phyloP scores from a whole-genome alignment of 1,140 invertebrate species.

The Lordiphosa mommai region DNA sequence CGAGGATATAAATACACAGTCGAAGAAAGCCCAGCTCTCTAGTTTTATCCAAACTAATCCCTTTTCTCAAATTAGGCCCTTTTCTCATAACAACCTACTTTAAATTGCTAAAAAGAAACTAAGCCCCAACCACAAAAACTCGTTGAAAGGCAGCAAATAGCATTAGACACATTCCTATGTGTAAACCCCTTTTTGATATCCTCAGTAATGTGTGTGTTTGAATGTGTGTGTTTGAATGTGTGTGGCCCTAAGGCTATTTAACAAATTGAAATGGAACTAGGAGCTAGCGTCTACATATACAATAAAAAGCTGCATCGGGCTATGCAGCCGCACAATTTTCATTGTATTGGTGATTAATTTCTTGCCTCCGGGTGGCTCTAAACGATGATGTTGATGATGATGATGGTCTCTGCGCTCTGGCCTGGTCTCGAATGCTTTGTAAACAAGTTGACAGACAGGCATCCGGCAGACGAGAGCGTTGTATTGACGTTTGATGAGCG shows the following conservation, averaged over 20 bases:
- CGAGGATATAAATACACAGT: too few species aligned
- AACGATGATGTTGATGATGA: slow-evolving; percentile 20
- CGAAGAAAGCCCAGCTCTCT: too few species aligned
- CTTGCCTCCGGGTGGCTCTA: slow-evolving; percentile 51
- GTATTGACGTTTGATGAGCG: slow-evolving; percentile 73
- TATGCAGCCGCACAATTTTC: slow-evolving; percentile 63
- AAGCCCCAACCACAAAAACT: slow-evolving; percentile 5
- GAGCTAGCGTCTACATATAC: slow-evolving; percentile 5
- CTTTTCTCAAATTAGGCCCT: not conserved
- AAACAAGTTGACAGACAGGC: slow-evolving; percentile 70
- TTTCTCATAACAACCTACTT: not conserved
- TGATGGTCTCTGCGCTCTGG: not conserved
- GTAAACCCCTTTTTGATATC: slow-evolving; percentile 21
- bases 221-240: slow-evolving; percentile 44
- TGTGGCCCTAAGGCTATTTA: slow-evolving; percentile 55
- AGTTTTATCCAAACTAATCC: too few species aligned
- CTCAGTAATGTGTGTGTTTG: slow-evolving; percentile 37
- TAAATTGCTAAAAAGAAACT: not conserved
- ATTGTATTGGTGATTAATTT: slow-evolving; percentile 76
- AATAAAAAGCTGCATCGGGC: slow-evolving; percentile 55
- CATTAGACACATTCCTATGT: slow-evolving; percentile 53
- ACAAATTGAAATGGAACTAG: slow-evolving; percentile 28
- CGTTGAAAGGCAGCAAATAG: slow-evolving; percentile 38
- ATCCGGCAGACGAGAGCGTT: slow-evolving; percentile 27
- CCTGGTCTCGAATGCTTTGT: slow-evolving; percentile 46